These are phyloP conservation scores for Echinometra lucunter DNA, from an alignment of 53 echinoderm and acorn worm genomes.

Conservation along the genomic window DNA sequence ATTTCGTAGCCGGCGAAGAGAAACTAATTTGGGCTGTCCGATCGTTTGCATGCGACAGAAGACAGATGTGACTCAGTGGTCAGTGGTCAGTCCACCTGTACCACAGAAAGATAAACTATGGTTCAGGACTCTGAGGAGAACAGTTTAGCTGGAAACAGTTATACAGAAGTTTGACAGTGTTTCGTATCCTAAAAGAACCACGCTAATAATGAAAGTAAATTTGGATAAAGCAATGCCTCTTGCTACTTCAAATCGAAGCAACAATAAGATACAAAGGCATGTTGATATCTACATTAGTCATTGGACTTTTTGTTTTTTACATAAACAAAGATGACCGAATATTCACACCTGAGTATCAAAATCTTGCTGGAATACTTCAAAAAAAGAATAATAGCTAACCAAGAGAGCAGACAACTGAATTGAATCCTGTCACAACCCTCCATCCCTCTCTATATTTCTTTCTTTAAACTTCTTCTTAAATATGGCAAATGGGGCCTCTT, in stretches of 20 bases:
- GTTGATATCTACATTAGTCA: neutral
- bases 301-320: neutral
- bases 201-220: neutral
- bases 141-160: neutral
- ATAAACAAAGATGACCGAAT: neutral
- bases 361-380: neutral
- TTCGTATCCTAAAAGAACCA: neutral
- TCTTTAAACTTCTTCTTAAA: neutral
- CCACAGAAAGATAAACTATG: neutral
- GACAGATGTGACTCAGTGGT: conserved; percentile 31
- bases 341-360: neutral
- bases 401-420: neutral
- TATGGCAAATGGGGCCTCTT: neutral
- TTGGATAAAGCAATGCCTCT: neutral
- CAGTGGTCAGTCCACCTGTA: conserved; percentile 21
- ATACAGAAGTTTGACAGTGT: neutral
- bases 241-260: neutral
- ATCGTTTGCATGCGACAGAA: neutral
- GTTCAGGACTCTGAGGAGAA: neutral
- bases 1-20: conserved; percentile 14
- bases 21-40: neutral
- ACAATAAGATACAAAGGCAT: neutral
- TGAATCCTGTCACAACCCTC: neutral
- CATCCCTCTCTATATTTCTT: neutral
- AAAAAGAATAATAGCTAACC: neutral